phyloP scores from a whole-genome alignment of 2,888 invertebrate genomes.

The Scrobipalpa atriplicella region DNA sequence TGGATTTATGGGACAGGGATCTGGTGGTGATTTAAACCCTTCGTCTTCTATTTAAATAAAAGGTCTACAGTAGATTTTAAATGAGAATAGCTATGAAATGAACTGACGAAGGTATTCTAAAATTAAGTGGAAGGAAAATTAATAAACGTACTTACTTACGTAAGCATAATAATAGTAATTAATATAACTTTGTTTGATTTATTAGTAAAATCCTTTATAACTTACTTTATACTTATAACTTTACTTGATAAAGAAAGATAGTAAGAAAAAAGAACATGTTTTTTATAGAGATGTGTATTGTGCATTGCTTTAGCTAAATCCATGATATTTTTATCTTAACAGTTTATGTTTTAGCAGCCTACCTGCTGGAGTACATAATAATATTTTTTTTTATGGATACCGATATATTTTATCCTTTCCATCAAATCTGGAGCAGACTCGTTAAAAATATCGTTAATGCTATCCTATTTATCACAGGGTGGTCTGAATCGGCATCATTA shows the following conservation, averaged over 20 bases:
- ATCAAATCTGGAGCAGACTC: slow-evolving; percentile 39
- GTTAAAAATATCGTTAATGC: neutral
- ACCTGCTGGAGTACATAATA: slow-evolving; percentile 63
- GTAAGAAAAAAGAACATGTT: too few relatives aligned
- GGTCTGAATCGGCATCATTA: neutral
- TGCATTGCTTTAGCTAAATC: neutral
- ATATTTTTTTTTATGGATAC: slow-evolving; percentile 61
- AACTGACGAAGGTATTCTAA: too few relatives aligned
- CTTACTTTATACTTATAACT: too few relatives aligned
- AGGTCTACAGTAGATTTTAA: neutral
- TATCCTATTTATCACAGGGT: neutral
- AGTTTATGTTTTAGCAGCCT: slow-evolving; percentile 28
- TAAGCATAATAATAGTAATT: too few relatives aligned
- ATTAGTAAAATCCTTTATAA: too few relatives aligned
- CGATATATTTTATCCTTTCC: slow-evolving; percentile 49
- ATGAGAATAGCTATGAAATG: neutral
- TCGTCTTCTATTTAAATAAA: slow-evolving; percentile 15
- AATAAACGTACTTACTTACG: too few relatives aligned
- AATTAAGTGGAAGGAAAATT: too few relatives aligned
- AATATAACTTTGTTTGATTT: too few relatives aligned
- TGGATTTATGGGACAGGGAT: slow-evolving; percentile 51
- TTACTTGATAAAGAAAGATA: too few relatives aligned
- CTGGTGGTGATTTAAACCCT: slow-evolving; percentile 42
- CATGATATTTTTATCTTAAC: neutral
- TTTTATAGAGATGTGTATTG: too few relatives aligned